These are phyloP conservation scores for Zaprionus africanus DNA, from an alignment of 1,140 invertebrate species.

Conservation along the genomic window DNA sequence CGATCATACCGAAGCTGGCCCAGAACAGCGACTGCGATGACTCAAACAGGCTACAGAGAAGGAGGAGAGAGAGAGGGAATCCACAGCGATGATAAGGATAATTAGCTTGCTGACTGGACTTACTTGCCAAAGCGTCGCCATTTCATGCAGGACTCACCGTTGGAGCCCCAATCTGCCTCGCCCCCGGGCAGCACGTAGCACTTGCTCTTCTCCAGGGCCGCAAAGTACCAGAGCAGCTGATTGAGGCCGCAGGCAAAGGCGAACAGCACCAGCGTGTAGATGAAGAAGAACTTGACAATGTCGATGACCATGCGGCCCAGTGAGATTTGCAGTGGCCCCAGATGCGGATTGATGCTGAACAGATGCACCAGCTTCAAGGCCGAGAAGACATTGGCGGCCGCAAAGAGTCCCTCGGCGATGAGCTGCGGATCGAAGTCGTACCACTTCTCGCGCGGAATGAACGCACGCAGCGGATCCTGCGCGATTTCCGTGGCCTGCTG, in stretches of 20 bases:
- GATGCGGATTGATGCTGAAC: constrained; percentile 95
- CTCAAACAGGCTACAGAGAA: constrained; percentile 91
- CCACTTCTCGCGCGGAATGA: constrained; percentile 93
- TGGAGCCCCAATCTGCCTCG: constrained; percentile 88
- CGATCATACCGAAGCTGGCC: constrained; percentile 94
- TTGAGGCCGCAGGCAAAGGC: constrained; percentile 94
- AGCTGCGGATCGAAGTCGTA: constrained; percentile 97
- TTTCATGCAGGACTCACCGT: constrained; percentile 90
- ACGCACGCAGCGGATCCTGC: constrained; percentile 88
- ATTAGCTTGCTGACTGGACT: constrained; percentile 74
- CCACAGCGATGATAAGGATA: constrained; percentile 30
- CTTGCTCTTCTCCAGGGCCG: constrained; percentile 91
- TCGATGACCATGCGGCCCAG: constrained; percentile 94
- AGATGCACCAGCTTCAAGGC: constrained; percentile 95
- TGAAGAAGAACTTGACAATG: constrained; percentile 95
- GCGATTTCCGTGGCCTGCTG: constrained; percentile 89
- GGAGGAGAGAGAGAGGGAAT: background rate
- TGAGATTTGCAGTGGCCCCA: constrained; percentile 94
- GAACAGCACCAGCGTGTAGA: constrained; percentile 92
- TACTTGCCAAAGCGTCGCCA: constrained; percentile 90
- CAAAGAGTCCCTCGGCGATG: constrained; percentile 97
- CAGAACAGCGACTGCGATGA: constrained; percentile 95
- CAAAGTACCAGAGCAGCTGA: constrained; percentile 96
- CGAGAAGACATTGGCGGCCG: constrained; percentile 95
- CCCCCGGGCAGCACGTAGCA: constrained; percentile 88